Evolutionary conservation across 2,888 invertebrate genomes (phyloP), one percentile per base, ranked within the genome.

Genomic region (Phlogophora meticulosa): DNA sequence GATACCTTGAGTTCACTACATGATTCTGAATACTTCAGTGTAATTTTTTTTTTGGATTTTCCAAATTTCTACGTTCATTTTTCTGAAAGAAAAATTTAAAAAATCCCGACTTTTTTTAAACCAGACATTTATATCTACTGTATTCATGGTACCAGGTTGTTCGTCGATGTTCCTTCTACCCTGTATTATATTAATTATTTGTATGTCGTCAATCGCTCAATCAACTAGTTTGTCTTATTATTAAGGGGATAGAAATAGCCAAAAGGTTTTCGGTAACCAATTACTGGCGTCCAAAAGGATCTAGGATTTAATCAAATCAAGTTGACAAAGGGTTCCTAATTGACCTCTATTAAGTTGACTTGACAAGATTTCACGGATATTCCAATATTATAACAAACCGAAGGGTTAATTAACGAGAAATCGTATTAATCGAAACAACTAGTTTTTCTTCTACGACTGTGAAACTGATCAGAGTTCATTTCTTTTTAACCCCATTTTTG

Each of bases 231-330:
- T 13, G 36, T 7, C 36, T 11, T 32, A 11, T 43, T 43, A 43
- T 3, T 13, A 0, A 22, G 0, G 4, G 20, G 22, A 20, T 10
- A 34, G 32, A 65, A 36, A 49, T 22, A 28, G 2, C 36, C 3
- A 17, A 42, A 66, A 28, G 10, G 2, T 52, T 11, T 55, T 42
- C 9, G 11, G 7, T 24, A n/a, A 32, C 13, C 51, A 58, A 68
- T 58, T 58, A 51, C 40, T 11, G 48, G 13, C 4, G 17, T 66
- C 4, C 17, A 53, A 52, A 42, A 46, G 40, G 10, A 28, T 52
- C 40, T 36, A 34, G 24, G 40, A 69, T 40, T 58, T 52, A 28
- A 68, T 68, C 2, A 59, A 68, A 49, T 49, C n/a, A 49, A 48
- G 11, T 40, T 1, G 45, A n/a, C 10, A 46, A 59, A 46, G 58